Percentiles rank a stretch among this genome's conserved stretches.
These are phyloP conservation scores for Jordanella pulchra DNA, from an alignment of 2,797 vertebrate species.

Conservation along the genomic window DNA sequence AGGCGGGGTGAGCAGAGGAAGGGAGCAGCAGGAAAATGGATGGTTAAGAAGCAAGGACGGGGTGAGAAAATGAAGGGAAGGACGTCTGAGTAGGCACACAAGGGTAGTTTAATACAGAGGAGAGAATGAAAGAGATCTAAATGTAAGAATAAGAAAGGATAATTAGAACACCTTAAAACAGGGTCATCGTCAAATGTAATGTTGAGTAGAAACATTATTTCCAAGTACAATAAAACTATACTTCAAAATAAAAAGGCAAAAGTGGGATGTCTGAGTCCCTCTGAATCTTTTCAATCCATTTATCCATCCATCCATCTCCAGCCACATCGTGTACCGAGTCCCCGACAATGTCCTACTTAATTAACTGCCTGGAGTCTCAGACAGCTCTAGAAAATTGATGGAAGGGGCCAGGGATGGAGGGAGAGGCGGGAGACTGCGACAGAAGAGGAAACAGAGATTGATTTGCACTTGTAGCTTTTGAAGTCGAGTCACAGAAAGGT, in stretches of 20 bases:
- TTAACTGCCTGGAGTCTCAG: conserved; percentile 68
- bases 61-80: conserved; percentile 9
- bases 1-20: conserved; percentile 19
- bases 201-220: not conserved
- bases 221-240: conserved; percentile 3
- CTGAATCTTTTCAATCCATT: conserved; percentile 30
- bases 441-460: conserved; percentile 37
- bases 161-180: not conserved
- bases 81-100: not conserved
- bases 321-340: conserved; percentile 39
- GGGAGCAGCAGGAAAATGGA: conserved; percentile 26
- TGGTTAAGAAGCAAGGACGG: conserved; percentile 3
- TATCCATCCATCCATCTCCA: conserved; percentile 41
- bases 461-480: conserved; percentile 52
- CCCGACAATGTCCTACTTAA: conserved; percentile 67
- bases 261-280: conserved; percentile 16
- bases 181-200: conserved; percentile 7
- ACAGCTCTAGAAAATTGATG: conserved; percentile 57
- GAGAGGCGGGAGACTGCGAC: conserved; percentile 16
- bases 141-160: conserved; percentile 12
- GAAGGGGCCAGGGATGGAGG: conserved; percentile 20
- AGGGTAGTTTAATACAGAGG: conserved; percentile 32
- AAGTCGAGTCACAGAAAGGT: conserved; percentile 35
- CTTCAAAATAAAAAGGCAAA: conserved; percentile 10
- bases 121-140: conserved; percentile 30